Evolutionary conservation across 2,888 invertebrate species (phyloP), one percentile per base, ranked within the genome.

Genomic region (Amphipoea lucens): DNA sequence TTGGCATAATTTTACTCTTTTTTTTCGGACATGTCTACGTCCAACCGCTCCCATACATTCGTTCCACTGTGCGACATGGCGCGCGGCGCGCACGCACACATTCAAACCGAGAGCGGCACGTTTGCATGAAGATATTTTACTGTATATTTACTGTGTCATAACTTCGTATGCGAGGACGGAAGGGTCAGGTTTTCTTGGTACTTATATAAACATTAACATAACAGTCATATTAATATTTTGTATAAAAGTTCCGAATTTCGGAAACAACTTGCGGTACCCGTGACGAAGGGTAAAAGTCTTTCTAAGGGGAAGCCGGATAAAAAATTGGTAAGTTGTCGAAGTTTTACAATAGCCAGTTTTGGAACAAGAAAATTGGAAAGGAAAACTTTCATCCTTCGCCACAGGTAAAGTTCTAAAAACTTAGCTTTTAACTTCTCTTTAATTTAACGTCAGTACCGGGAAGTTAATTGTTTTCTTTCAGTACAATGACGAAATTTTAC

Each of bases 381-480:
- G 65, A 67, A 48, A 82, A 29, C 60, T 45, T 81, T 40, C 40
- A 76, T 76, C 48, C 67, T 45, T 54, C 36, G 40, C 29, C 40
- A 60, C 60, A 29, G 76, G 60, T 66, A 66, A 66, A 60, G 42
- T 76, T 45, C n/a, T 12, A 2, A 48, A 54, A 76, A 62, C 60
- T 54, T 67, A 54, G n/a, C 74, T 74, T 20, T 36, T 62, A 79
- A 60, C 17, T 82, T 75, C 23, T 76, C 23, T 36, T 60, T 60
- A 62, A 48, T 82, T 82, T 76, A 82, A 80, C 60, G 67, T 80
- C 76, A 75, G 75, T 67, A 67, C 51, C 45, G n/a, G 29, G 23
- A 67, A 67, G 42, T 36, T 42, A 74, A 60, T 23, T 51, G 20
- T 62, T 20, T 81, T 40, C 4, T 48, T 73, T 40, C 48, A 45